Conservation (phyloP, 2,797 vertebrate species). For the Notolabrus celidotus region DNA sequence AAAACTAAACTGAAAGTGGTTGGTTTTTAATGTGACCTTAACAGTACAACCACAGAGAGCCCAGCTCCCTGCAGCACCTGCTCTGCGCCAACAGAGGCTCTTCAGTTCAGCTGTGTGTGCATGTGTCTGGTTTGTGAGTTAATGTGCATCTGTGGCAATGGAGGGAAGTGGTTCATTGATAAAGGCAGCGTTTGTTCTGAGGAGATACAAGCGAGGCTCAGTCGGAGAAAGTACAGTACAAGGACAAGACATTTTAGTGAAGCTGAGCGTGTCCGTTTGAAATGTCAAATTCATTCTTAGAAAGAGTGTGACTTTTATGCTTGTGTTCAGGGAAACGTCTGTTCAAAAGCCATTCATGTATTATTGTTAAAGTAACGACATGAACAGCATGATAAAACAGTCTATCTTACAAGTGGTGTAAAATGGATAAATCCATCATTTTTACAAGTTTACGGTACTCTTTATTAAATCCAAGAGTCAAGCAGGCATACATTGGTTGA, state of each 20-base stretch:
- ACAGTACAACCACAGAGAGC: constrained; percentile 1
- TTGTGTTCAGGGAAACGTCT: not conserved
- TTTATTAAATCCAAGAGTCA: not conserved
- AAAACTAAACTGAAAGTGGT: not conserved
- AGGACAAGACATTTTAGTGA: not conserved
- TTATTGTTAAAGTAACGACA: constrained; percentile 7
- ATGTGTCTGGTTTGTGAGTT: constrained; percentile 5
- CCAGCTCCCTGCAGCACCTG: constrained; percentile 25
- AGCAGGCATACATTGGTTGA: too few species aligned
- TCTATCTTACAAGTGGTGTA: not conserved
- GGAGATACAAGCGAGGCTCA: constrained; percentile 3
- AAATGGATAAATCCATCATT: not conserved
- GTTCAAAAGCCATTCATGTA: not conserved
- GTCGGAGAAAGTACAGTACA: not conserved
- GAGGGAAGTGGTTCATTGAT: constrained; percentile 9
- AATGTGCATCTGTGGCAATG: not conserved
- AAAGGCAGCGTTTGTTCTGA: constrained; percentile 17
- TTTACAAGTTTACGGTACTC: not conserved
- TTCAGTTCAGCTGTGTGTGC: constrained; percentile 38
- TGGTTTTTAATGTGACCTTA: not conserved
- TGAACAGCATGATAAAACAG: not conserved
- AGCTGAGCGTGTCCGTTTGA: constrained; percentile 1
- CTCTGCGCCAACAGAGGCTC: constrained; percentile 42
- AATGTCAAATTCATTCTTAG: constrained; percentile 8
- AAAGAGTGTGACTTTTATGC: not conserved